These are phyloP conservation scores for Grammomys surdaster DNA, from an alignment of 2,113 vertebrate species.

Conservation along the genomic window DNA sequence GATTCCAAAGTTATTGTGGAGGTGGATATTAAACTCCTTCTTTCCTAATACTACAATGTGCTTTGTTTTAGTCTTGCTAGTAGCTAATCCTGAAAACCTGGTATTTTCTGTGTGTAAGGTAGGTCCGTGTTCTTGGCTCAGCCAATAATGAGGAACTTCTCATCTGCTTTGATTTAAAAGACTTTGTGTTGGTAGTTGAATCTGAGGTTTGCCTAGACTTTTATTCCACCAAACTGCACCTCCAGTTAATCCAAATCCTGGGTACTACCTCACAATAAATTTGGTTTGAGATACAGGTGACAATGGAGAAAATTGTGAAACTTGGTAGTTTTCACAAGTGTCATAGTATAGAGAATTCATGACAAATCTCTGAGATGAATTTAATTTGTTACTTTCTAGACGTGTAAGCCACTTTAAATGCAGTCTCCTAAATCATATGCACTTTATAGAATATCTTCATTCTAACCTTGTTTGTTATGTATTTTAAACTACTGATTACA, in stretches of 20 bases:
- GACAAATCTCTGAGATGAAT: neutral
- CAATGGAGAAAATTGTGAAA: neutral
- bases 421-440: neutral
- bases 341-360: neutral
- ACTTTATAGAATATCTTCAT: neutral
- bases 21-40: neutral
- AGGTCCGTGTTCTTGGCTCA: neutral
- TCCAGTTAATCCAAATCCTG: slow-evolving; percentile 17
- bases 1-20: slow-evolving; percentile 20
- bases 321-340: neutral
- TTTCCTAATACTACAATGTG: neutral
- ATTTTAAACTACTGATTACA: neutral
- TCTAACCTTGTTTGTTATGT: neutral
- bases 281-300: neutral
- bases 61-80: neutral
- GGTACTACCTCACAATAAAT: neutral
- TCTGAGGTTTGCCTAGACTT: neutral
- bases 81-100: neutral
- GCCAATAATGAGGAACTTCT: neutral
- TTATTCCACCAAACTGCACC: neutral
- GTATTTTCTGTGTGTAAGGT: neutral
- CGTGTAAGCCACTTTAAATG: neutral
- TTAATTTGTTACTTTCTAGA: neutral
- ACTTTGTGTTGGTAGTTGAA: neutral
- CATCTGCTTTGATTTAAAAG: neutral